Conservation (phyloP, 1,140 invertebrate species). For the Melanaphis sacchari region DNA sequence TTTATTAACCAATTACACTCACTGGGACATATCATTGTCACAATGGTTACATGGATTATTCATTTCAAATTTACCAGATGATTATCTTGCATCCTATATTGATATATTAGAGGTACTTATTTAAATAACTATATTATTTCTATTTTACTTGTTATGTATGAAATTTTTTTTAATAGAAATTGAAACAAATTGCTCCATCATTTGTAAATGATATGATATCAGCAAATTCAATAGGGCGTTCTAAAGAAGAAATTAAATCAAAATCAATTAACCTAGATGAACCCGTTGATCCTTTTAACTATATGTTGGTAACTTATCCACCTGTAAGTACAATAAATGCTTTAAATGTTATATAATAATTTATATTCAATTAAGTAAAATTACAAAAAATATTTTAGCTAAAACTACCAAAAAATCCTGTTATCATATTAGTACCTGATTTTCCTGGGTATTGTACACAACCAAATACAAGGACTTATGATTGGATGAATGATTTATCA, state of each 20-base stretch:
- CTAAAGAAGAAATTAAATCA: conserved; percentile 44
- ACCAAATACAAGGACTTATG: conserved; percentile 44
- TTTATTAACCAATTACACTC: conserved; percentile 43
- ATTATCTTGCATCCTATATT: conserved; percentile 35
- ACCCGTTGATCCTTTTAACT: conserved; percentile 48
- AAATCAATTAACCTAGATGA: conserved; percentile 42
- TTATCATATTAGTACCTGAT: conserved; percentile 51
- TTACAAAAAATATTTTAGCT: conserved; percentile 27
- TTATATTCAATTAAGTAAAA: neutral
- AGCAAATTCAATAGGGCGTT: neutral
- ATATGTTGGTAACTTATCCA: conserved; percentile 45
- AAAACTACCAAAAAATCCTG: conserved; percentile 53
- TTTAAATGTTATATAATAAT: neutral
- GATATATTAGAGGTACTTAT: conserved; percentile 52
- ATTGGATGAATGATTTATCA: conserved; percentile 53
- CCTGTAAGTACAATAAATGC: conserved; percentile 29
- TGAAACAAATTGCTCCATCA: conserved; percentile 38
- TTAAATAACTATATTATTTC: neutral
- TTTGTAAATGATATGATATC: conserved; percentile 51
- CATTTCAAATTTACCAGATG: conserved; percentile 46
- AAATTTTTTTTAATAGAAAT: conserved; percentile 29
- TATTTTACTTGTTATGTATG: neutral
- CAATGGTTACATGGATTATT: conserved; percentile 44
- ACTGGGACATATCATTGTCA: conserved; percentile 39
- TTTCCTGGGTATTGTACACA: conserved; percentile 53